Evolutionary conservation across 2,888 invertebrate species (phyloP).

Genomic region (Amphimallon solstitiale): DNA sequence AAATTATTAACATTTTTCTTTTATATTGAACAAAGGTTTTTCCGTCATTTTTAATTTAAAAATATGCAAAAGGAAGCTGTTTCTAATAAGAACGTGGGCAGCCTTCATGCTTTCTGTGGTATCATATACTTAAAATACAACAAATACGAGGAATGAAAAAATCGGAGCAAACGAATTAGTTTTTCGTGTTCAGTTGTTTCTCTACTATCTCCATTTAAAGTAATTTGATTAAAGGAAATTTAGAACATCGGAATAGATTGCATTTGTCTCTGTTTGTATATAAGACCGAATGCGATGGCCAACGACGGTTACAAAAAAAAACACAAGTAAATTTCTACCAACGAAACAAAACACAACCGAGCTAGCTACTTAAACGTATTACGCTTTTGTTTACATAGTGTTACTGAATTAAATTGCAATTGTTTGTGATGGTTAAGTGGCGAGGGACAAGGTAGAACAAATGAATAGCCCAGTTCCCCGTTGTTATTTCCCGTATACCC

Average conservation of each 20-base stretch:
- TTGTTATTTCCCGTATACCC: too few relatives aligned
- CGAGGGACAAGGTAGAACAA: background rate
- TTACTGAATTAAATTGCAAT: conserved; percentile 31
- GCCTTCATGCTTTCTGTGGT: too few relatives aligned
- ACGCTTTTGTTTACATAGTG: conserved; percentile 26
- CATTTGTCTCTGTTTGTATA: background rate
- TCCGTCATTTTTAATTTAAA: background rate
- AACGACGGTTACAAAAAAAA: background rate
- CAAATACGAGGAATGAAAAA: background rate
- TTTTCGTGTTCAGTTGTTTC: background rate
- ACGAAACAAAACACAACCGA: conserved; percentile 7
- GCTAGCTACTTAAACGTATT: conserved; percentile 23
- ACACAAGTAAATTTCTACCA: conserved; percentile 7
- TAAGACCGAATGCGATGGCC: background rate
- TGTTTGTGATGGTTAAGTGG: conserved; percentile 21
- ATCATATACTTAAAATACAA: too few relatives aligned
- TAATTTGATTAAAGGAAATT: conserved; percentile 27
- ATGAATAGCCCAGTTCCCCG: conserved; percentile 6
- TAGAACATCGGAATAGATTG: conserved; percentile 16
- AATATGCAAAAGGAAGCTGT: background rate
- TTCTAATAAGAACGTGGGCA: too few relatives aligned
- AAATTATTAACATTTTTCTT: too few relatives aligned
- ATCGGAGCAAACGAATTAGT: background rate
- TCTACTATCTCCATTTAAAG: background rate
- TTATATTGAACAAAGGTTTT: too few relatives aligned